These are phyloP conservation scores for Dolichomitus sp. DNA, from an alignment of 2,888 invertebrate genomes.

Conservation along the genomic window DNA sequence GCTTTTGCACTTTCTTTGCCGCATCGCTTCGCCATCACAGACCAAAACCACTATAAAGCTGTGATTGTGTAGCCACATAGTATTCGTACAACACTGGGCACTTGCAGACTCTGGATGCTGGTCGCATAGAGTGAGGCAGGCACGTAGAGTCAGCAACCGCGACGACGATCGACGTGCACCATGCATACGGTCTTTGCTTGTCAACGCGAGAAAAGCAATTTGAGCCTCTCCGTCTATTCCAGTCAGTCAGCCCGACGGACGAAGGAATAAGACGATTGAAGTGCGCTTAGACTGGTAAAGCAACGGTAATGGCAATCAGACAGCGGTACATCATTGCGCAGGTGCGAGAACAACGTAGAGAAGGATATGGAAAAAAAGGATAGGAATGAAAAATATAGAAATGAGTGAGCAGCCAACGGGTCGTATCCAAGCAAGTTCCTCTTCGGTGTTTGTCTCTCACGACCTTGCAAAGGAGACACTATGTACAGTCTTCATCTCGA, in stretches of 20 bases:
- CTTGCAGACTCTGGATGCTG: not conserved
- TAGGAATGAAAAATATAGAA: constrained; percentile 51
- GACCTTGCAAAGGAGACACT: constrained; percentile 51
- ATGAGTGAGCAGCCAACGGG: constrained; percentile 56
- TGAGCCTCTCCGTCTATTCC: constrained; percentile 61
- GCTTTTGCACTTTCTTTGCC: constrained; percentile 44
- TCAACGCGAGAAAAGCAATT: constrained; percentile 68
- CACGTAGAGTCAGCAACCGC: constrained; percentile 62
- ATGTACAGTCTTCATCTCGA: constrained; percentile 22
- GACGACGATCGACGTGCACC: constrained; percentile 56
- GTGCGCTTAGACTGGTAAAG: constrained; percentile 73
- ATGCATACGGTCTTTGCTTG: constrained; percentile 41
- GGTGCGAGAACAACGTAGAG: constrained; percentile 61
- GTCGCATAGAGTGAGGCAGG: constrained; percentile 11
- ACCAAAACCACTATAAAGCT: constrained; percentile 27
- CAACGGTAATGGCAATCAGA: constrained; percentile 82
- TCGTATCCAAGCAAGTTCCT: constrained; percentile 58
- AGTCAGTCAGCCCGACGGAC: constrained; percentile 46
- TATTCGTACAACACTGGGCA: not conserved
- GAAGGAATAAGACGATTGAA: constrained; percentile 60
- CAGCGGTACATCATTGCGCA: constrained; percentile 76
- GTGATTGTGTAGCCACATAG: constrained; percentile 30
- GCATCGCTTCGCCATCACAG: constrained; percentile 14
- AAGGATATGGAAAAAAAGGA: constrained; percentile 14
- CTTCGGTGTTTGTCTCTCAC: constrained; percentile 50